These are phyloP conservation scores for Archips xylosteana DNA, from an alignment of 2,888 invertebrate genomes.

Conservation along the genomic window DNA sequence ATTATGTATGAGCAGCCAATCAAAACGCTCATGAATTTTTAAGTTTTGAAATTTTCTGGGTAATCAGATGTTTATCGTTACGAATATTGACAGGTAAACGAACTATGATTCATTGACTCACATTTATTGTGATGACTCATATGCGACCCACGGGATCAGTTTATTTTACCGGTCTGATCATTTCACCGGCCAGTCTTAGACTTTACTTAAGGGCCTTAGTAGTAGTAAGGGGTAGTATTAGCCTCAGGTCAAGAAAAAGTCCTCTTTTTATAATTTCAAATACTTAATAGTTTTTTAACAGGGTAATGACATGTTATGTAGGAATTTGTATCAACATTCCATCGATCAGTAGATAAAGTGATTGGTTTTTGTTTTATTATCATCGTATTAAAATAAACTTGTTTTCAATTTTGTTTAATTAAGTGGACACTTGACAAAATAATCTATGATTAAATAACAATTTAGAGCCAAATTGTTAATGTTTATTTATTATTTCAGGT, in stretches of 20 bases:
- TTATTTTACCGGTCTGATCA: slow-evolving; percentile 9
- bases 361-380: neutral
- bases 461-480: slow-evolving; percentile 4
- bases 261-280: too few relatives aligned
- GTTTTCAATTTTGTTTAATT: neutral
- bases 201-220: too few relatives aligned
- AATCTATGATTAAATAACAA: neutral
- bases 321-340: neutral
- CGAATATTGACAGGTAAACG: slow-evolving; percentile 67
- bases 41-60: neutral
- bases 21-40: slow-evolving; percentile 7
- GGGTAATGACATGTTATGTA: neutral
- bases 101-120: slow-evolving; percentile 69
- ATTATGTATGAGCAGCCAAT: slow-evolving; percentile 19
- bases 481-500: slow-evolving; percentile 65
- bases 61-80: slow-evolving; percentile 42
- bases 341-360: neutral
- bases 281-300: neutral
- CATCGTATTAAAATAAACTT: neutral
- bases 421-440: neutral
- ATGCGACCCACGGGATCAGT: neutral
- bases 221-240: too few relatives aligned
- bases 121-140: slow-evolving; percentile 45
- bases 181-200: neutral
- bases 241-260: too few relatives aligned